A percentile compares a stretch with the other conserved stretches of the same genome.
Conservation (phyloP, 1,140 invertebrate species). For the Plodia interpunctella region DNA sequence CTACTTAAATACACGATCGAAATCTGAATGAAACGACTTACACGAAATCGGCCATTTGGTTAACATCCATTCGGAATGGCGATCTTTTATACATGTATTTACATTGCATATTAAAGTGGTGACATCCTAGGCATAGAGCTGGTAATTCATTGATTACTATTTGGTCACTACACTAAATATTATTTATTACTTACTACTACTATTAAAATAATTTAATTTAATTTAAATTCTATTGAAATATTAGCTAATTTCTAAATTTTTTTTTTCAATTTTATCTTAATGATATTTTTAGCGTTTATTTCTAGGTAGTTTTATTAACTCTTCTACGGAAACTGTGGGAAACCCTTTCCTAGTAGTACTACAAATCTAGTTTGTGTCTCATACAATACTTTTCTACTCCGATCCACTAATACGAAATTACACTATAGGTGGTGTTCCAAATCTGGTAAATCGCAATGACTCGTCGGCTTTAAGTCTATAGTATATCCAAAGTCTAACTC, state of each 20-base stretch:
- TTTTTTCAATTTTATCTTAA: no score
- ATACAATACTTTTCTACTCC: no score
- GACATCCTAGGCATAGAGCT: constrained; percentile 33
- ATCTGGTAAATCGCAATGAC: not conserved
- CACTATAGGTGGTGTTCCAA: not conserved
- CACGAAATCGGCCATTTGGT: not conserved
- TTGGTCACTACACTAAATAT: no score
- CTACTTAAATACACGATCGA: constrained; percentile 43
- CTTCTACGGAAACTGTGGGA: no score
- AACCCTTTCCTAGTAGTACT: no score
- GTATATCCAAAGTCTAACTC: constrained; percentile 74
- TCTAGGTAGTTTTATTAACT: no score
- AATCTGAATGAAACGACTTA: not conserved
- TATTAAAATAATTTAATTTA: no score
- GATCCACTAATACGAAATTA: no score
- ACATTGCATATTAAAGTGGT: constrained; percentile 43
- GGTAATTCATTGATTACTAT: constrained; percentile 24
- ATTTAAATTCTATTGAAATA: no score
- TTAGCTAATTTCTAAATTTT: no score
- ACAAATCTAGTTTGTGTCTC: no score
- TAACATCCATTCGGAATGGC: constrained; percentile 1
- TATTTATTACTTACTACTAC: not conserved
- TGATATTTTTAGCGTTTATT: no score
- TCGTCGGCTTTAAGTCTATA: constrained; percentile 38
- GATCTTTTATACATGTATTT: constrained; percentile 13